Evolutionary conservation across 2,797 vertebrate species (phyloP), one percentile per base, ranked within the genome.

Genomic region (Microctenopoma stevenorrisi): DNA sequence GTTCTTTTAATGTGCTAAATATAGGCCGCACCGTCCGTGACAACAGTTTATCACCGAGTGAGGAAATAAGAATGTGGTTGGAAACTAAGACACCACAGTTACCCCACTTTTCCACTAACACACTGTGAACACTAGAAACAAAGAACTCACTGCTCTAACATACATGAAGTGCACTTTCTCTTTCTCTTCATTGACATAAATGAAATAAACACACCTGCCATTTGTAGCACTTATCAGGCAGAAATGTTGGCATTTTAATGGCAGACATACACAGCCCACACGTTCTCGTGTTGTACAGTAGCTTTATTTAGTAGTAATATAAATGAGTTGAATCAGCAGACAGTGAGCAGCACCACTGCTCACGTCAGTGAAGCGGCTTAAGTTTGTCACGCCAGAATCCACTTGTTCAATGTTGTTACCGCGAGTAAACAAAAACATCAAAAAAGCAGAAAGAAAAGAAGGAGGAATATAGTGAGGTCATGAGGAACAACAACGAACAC

Each of bases 221-320:
- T 38, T 42, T 22, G 15, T 26, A 14, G 22, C 35, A 5, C 7
- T 9, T 13, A 5, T 0, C 26, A 12, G 13, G 4, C 10, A 57
- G n/a, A 51, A 5, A 15, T 18, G 9, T 15, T 7, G 11, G 4
- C 1, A 18, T 51, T 3, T 3, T 30, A 4, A 7, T 16, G 38
- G 18, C 11, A 33, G 72, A 57, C 26, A 9, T 42, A 79, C 73
- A 72, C 59, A 64, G 9, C 54, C 68, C 22, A 33, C 52, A 11
- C 1, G 30, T 53, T 64, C 28, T 83, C 64, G 80, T 81, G 80
- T 83, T 82, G 68, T 35, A 35, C 33, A 35, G 33, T 74, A 89
- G 64, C 83, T 94, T 94, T 94, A 93, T 93, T 93, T 65, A 84
- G 87, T 90, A 81, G 80, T 88, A 90, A 88, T 92, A 94, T 88